These are phyloP conservation scores for Hesperophylax magnus DNA, from an alignment of 1,140 invertebrate genomes.

Conservation along the genomic window DNA sequence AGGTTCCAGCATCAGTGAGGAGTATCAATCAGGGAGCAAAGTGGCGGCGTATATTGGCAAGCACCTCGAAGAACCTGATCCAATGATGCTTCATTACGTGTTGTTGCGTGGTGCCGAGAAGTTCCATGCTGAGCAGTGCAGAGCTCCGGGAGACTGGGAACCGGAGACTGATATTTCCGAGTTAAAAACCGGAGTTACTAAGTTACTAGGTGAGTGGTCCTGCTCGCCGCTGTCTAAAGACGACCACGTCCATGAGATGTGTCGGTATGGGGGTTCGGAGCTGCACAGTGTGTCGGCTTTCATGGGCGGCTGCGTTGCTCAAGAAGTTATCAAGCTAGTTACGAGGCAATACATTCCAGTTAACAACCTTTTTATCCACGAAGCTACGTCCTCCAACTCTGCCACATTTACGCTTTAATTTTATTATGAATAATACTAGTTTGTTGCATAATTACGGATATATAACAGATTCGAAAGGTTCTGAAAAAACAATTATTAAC, in stretches of 20 bases:
- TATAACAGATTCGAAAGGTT: no score
- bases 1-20: slow-evolving; percentile 85
- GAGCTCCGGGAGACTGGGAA: slow-evolving; percentile 92
- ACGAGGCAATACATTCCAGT: slow-evolving; percentile 97
- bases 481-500: neutral
- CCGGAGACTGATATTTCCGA: slow-evolving; percentile 92
- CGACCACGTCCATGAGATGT: slow-evolving; percentile 96
- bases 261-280: slow-evolving; percentile 93
- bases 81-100: slow-evolving; percentile 92
- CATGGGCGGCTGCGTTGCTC: slow-evolving; percentile 93
- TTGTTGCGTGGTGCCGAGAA: slow-evolving; percentile 91
- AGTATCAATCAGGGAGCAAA: slow-evolving; percentile 74
- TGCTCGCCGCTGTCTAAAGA: slow-evolving; percentile 86
- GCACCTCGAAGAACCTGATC: slow-evolving; percentile 78
- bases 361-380: slow-evolving; percentile 96
- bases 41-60: slow-evolving; percentile 65
- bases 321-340: slow-evolving; percentile 98
- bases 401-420: slow-evolving; percentile 78
- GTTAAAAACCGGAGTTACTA: slow-evolving; percentile 84
- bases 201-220: slow-evolving; percentile 90
- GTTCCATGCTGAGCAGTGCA: slow-evolving; percentile 90
- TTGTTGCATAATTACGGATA: no score
- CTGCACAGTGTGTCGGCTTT: slow-evolving; percentile 96
- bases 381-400: slow-evolving; percentile 91
- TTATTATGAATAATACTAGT: no score